A percentile compares a stretch with the other conserved stretches of the same genome.
Evolutionary conservation across 2,888 invertebrate genomes (phyloP).

Genomic region (Acholoe squamosa): DNA sequence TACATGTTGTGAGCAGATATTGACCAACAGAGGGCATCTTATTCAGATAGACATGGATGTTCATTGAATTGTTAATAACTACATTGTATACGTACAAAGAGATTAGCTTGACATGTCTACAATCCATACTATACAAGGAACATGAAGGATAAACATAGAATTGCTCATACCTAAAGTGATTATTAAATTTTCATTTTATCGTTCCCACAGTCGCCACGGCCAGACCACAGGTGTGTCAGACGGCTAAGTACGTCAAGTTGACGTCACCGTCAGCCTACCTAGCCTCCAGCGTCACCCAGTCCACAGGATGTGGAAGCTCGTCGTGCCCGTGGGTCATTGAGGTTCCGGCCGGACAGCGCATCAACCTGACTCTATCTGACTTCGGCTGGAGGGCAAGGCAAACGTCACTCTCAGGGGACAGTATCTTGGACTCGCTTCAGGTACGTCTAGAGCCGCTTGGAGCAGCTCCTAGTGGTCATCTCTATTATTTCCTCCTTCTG

Average conservation of each 20-base stretch:
- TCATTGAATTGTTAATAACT: too few species aligned
- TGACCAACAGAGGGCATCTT: too few species aligned
- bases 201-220: slow-evolving; percentile 59
- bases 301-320: slow-evolving; percentile 56
- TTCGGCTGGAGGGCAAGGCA: slow-evolving; percentile 60
- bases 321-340: slow-evolving; percentile 62
- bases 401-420: background rate
- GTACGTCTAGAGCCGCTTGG: background rate
- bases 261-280: slow-evolving; percentile 59
- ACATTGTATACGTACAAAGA: too few species aligned
- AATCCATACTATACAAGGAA: too few species aligned
- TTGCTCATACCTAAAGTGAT: too few species aligned
- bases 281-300: slow-evolving; percentile 56
- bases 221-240: slow-evolving; percentile 56
- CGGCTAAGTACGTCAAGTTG: slow-evolving; percentile 62
- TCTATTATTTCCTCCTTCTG: background rate
- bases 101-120: too few species aligned
- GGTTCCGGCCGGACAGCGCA: slow-evolving; percentile 61
- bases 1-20: too few species aligned
- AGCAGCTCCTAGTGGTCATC: background rate
- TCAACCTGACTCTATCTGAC: slow-evolving; percentile 61
- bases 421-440: slow-evolving; percentile 40
- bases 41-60: too few species aligned
- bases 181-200: background rate
- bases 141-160: too few species aligned